These are phyloP conservation scores for Eumacrocentrus americanus DNA, from an alignment of 2,888 invertebrate species.

Conservation along the genomic window DNA sequence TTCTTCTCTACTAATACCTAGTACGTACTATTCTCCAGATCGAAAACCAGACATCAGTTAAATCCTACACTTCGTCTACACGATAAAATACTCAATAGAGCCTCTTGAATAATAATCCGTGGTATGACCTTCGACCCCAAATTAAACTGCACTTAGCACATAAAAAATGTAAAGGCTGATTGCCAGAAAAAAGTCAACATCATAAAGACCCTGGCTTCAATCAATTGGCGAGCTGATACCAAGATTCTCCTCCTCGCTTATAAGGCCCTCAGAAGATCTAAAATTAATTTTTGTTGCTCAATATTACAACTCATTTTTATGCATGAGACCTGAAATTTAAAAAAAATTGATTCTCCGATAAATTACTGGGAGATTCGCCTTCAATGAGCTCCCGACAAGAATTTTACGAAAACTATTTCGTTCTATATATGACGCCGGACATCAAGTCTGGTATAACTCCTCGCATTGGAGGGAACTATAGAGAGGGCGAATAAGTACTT, in stretches of 20 bases:
- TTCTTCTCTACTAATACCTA: not conserved
- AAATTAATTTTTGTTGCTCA: constrained; percentile 14
- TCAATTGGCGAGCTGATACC: constrained; percentile 21
- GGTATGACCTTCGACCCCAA: constrained; percentile 19
- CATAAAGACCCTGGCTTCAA: not conserved
- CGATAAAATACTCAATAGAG: not conserved
- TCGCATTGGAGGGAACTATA: too few species aligned
- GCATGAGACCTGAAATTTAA: too few species aligned
- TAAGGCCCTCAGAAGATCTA: constrained; percentile 18
- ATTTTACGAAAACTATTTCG: too few species aligned
- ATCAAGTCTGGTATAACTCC: too few species aligned
- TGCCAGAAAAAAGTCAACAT: constrained; percentile 12
- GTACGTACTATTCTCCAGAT: not conserved
- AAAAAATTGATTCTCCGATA: too few species aligned
- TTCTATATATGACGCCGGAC: too few species aligned
- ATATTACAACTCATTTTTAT: too few species aligned
- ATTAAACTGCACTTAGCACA: constrained; percentile 14
- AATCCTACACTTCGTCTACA: not conserved
- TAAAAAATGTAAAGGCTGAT: constrained; percentile 5
- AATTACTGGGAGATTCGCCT: too few species aligned
- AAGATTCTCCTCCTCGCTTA: constrained; percentile 2
- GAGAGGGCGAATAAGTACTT: too few species aligned
- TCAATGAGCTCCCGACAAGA: too few species aligned
- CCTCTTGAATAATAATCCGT: constrained; percentile 1
- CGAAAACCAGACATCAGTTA: not conserved